Percentiles rank a stretch among this genome's conserved stretches.
phyloP scores from a whole-genome alignment of 1,140 invertebrate species.

The Philopotamus ludificatus region DNA sequence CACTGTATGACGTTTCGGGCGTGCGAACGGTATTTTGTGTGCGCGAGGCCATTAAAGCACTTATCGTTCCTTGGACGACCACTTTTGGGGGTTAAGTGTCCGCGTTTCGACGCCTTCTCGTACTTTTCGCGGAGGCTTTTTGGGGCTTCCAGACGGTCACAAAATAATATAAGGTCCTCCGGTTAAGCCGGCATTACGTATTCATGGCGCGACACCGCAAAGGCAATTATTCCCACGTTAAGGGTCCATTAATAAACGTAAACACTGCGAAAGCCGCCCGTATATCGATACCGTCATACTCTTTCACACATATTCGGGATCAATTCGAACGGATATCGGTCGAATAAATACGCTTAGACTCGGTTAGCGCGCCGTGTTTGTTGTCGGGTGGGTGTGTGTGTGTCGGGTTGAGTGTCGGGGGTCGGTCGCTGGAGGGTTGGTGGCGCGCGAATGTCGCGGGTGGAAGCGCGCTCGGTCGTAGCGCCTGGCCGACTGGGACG shows the following conservation, averaged over 20 bases:
- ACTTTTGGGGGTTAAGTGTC: slow-evolving; percentile 11
- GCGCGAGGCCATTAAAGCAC: slow-evolving; percentile 10
- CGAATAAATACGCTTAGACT: not conserved
- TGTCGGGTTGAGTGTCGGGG: not conserved
- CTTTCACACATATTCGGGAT: not conserved
- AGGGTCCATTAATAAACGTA: slow-evolving; percentile 16
- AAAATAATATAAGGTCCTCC: slow-evolving; percentile 9
- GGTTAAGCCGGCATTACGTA: slow-evolving; percentile 15
- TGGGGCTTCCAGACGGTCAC: slow-evolving; percentile 6
- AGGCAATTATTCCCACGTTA: slow-evolving; percentile 12
- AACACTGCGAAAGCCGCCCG: not conserved
- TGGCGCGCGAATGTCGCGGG: not conserved
- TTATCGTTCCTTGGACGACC: slow-evolving; percentile 13
- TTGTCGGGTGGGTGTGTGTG: not conserved
- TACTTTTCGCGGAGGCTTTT: slow-evolving; percentile 14
- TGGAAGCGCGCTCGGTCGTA: too few species aligned
- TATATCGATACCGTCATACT: not conserved
- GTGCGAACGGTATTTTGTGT: not conserved
- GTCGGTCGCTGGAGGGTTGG: not conserved
- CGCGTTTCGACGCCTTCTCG: not conserved
- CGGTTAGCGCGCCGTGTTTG: not conserved
- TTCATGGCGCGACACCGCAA: slow-evolving; percentile 9
- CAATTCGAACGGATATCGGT: not conserved
- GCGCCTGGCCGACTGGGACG: slow-evolving; percentile 6
- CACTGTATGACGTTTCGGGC: not conserved